Evolutionary conservation across 2,797 vertebrate species (phyloP).

Genomic region (Liparis tanakae): DNA sequence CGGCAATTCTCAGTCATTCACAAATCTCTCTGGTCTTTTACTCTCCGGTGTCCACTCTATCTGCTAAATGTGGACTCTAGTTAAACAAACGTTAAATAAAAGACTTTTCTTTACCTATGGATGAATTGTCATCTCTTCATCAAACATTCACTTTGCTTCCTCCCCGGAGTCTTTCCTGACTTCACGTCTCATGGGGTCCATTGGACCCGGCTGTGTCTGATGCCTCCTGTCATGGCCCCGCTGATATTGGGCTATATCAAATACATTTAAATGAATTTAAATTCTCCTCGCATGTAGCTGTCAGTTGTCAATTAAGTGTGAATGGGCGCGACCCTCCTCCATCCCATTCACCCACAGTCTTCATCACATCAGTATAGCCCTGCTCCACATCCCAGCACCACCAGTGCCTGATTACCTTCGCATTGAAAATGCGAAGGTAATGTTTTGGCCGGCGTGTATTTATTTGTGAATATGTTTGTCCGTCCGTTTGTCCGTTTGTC

Average conservation of each 20-base stretch:
- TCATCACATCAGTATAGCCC: neutral
- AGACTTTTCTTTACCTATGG: neutral
- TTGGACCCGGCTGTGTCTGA: too few relatives aligned
- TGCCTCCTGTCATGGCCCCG: too few relatives aligned
- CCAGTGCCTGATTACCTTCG: neutral
- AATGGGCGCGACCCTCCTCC: neutral
- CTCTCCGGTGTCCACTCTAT: neutral
- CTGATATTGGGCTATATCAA: too few relatives aligned
- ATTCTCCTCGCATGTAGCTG: neutral
- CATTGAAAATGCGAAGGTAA: too few relatives aligned
- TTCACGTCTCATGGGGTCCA: too few relatives aligned
- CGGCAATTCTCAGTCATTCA: too few relatives aligned
- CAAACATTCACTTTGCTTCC: too few relatives aligned
- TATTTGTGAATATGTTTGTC: too few relatives aligned
- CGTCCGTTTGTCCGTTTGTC: too few relatives aligned
- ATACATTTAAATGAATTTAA: too few relatives aligned
- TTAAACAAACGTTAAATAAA: neutral
- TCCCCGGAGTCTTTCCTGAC: too few relatives aligned
- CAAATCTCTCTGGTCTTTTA: neutral
- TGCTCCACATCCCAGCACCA: neutral
- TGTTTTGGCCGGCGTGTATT: too few relatives aligned
- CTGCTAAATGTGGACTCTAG: neutral
- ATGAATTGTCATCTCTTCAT: neutral
- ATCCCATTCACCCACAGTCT: neutral
- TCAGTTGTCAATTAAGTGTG: neutral